Conservation (phyloP, 1,140 invertebrate species). For the Magallana ariakensis region DNA sequence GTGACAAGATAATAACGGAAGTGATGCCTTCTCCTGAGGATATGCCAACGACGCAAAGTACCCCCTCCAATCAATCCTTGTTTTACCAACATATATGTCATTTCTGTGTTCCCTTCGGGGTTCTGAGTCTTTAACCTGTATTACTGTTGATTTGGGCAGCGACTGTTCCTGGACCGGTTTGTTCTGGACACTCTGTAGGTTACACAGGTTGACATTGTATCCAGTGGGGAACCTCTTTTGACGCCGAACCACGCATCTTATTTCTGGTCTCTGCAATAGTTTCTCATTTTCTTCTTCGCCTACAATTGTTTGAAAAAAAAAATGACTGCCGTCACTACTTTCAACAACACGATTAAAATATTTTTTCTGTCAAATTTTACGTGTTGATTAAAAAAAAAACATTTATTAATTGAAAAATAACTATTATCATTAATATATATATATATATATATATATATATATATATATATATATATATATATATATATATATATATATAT, state of each 20-base stretch:
- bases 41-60: not conserved
- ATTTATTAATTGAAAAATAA: too few species aligned
- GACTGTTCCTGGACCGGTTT: not conserved
- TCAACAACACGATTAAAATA: too few species aligned
- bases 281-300: not conserved
- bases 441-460: too few species aligned
- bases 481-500: too few species aligned
- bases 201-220: not conserved
- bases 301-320: not conserved
- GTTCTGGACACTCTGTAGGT: constrained; percentile 3
- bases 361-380: too few species aligned
- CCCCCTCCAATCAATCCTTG: not conserved
- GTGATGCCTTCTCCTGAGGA: not conserved
- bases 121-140: too few species aligned
- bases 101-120: not conserved
- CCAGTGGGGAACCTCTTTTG: not conserved
- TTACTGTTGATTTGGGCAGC: not conserved
- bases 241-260: not conserved
- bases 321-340: too few species aligned
- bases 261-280: not conserved
- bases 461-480: too few species aligned
- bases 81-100: not conserved
- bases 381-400: too few species aligned
- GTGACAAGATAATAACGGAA: not conserved
- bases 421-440: too few species aligned